phyloP scores from a whole-genome alignment of 2,797 vertebrate genomes.

The Glossophaga mutica region DNA sequence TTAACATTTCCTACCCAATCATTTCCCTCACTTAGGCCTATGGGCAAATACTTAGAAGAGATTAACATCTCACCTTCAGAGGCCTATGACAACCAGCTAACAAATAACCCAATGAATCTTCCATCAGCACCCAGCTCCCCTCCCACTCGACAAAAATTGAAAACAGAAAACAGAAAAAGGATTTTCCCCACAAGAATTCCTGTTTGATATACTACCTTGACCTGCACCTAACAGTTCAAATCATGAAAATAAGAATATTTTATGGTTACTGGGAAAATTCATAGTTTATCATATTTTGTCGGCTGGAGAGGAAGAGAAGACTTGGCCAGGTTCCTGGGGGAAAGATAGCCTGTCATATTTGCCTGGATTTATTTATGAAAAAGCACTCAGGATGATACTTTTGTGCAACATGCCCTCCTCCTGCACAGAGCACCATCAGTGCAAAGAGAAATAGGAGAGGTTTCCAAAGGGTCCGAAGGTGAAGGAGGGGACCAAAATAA shows the following conservation, averaged over 20 bases:
- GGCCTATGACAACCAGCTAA: neutral
- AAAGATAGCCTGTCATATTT: conserved; percentile 77
- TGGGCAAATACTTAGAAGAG: neutral
- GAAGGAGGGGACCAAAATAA: neutral
- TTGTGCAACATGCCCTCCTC: conserved; percentile 28
- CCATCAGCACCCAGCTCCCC: neutral
- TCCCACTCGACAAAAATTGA: neutral
- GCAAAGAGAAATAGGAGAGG: conserved; percentile 32
- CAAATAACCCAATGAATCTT: neutral
- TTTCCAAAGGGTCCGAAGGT: neutral
- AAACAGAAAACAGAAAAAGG: conserved; percentile 48
- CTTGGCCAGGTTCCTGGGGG: conserved; percentile 73
- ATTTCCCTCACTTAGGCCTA: neutral
- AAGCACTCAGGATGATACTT: conserved; percentile 68
- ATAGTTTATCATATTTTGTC: conserved; percentile 75
- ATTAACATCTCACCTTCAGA: conserved; percentile 23
- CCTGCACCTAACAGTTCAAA: conserved; percentile 58
- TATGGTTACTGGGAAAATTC: conserved; percentile 74
- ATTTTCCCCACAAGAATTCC: conserved; percentile 48
- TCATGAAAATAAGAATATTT: conserved; percentile 71
- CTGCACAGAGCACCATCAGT: conserved; percentile 41
- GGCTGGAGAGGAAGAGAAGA: conserved; percentile 69
- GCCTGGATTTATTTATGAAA: conserved; percentile 77
- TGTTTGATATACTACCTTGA: conserved; percentile 58
- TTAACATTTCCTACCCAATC: neutral